Evolutionary conservation across 2,113 vertebrate genomes (phyloP).

Genomic region (Donacobius atricapilla): DNA sequence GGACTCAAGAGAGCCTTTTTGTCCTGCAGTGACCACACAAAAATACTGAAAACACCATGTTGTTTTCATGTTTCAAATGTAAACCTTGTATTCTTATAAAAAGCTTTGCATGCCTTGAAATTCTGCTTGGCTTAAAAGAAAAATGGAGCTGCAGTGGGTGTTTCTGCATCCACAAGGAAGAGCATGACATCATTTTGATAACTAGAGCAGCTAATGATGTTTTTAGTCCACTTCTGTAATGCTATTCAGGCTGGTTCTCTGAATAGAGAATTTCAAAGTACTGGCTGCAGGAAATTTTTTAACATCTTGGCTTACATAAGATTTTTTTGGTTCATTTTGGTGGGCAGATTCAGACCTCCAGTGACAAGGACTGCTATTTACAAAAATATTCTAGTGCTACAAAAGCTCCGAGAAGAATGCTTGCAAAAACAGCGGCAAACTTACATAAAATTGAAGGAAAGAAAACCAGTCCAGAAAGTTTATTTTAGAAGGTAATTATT

Average conservation of each 20-base stretch:
- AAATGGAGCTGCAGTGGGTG: background rate
- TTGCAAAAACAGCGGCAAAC: background rate
- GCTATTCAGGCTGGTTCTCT: background rate
- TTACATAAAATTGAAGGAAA: background rate
- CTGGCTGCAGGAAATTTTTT: background rate
- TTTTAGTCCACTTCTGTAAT: background rate
- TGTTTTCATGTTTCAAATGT: background rate
- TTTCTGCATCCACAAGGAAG: background rate
- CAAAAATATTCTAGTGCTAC: background rate
- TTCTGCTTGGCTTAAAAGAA: background rate
- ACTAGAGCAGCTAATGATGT: background rate
- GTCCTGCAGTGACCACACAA: background rate
- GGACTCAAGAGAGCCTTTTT: background rate
- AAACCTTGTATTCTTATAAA: slow-evolving; percentile 5
- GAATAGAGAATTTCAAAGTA: background rate
- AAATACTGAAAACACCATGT: background rate
- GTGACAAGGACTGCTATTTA: background rate
- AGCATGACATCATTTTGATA: background rate
- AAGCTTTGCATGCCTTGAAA: background rate
- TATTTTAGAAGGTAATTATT: background rate
- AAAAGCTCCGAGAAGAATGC: background rate
- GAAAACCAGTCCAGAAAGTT: background rate
- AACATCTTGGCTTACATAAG: background rate
- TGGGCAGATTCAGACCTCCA: background rate
- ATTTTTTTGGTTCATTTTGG: background rate